Evolutionary conservation across 1,140 invertebrate species (phyloP).

Genomic region (Brachionus rubens): DNA sequence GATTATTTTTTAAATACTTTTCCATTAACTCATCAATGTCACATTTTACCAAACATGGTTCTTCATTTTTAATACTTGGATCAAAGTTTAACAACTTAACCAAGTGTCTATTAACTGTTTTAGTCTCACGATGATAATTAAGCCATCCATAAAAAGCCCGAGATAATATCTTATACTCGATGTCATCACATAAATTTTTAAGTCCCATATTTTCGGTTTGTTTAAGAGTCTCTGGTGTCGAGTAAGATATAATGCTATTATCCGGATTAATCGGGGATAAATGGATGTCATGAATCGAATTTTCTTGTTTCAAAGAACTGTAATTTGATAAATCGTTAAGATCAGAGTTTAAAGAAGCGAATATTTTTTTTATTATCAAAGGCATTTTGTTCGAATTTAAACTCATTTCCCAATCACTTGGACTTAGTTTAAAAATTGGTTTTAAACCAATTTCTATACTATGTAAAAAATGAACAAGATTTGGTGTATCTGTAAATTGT

Average conservation of each 20-base stretch:
- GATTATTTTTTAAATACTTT: slow-evolving; percentile 1
- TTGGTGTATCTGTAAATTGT: background rate
- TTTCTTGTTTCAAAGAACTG: background rate
- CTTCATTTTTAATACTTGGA: background rate
- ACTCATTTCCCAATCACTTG: background rate
- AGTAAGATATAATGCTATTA: background rate
- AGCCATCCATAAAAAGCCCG: slow-evolving; percentile 91
- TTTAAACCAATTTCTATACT: slow-evolving; percentile 13
- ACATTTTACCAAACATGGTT: background rate
- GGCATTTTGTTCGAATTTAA: background rate
- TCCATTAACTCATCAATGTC: background rate
- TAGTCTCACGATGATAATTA: slow-evolving; percentile 72
- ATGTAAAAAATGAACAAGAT: slow-evolving; percentile 1
- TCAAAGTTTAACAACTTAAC: background rate
- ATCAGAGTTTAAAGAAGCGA: background rate
- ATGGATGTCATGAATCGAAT: background rate
- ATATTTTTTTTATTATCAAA: background rate
- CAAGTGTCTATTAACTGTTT: slow-evolving; percentile 2
- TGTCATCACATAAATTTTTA: slow-evolving; percentile 73
- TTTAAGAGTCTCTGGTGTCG: background rate
- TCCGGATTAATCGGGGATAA: background rate
- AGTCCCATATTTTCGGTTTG: background rate
- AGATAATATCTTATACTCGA: slow-evolving; percentile 88
- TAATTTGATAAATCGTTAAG: background rate
- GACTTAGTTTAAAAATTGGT: background rate